Evolutionary conservation across 2,797 vertebrate species (phyloP).

Genomic region (Hydrophis major): DNA sequence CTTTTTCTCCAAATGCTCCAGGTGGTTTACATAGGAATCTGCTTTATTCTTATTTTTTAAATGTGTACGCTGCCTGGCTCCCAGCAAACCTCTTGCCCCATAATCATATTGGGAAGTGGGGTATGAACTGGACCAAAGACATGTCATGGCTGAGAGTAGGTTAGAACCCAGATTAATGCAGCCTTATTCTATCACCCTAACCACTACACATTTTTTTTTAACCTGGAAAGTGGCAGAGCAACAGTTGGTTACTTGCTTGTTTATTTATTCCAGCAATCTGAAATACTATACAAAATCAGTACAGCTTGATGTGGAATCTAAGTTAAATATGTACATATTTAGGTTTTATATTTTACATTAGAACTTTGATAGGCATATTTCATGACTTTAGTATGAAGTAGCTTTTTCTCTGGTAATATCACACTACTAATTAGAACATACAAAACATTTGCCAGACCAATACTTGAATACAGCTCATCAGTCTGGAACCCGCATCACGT

Average conservation of each 20-base stretch:
- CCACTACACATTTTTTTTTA: not conserved
- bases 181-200: not conserved
- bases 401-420: too few species aligned
- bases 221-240: not conserved
- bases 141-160: not conserved
- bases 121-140: not conserved
- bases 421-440: too few species aligned
- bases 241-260: not conserved
- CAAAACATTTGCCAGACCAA: too few species aligned
- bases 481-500: too few species aligned
- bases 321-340: not conserved
- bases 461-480: too few species aligned
- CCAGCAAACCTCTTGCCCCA: not conserved
- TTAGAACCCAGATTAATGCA: not conserved
- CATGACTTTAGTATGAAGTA: not conserved
- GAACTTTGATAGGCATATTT: not conserved
- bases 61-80: not conserved
- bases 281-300: not conserved
- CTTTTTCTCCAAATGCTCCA: not conserved
- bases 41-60: not conserved
- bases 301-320: not conserved
- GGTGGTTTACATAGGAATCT: not conserved
- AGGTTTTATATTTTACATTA: not conserved
- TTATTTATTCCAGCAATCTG: not conserved
- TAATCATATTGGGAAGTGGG: not conserved